Evolutionary conservation across 2,797 vertebrate genomes (phyloP).

Genomic region (Mastacembelus armatus): DNA sequence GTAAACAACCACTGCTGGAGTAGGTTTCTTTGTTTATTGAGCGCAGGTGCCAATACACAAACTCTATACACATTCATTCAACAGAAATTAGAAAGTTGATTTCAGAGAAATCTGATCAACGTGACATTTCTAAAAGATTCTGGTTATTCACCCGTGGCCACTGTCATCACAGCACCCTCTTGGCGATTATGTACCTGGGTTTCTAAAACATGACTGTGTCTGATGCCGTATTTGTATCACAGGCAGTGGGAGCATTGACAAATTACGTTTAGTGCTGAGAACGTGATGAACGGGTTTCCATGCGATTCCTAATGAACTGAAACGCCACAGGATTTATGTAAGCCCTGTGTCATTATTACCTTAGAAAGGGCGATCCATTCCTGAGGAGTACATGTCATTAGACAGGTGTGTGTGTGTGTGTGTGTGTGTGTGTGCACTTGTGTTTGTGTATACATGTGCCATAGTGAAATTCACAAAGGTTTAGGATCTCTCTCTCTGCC

Average conservation of each 20-base stretch:
- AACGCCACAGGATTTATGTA: conserved; percentile 32
- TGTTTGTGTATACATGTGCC: conserved; percentile 28
- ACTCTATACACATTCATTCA: conserved; percentile 11
- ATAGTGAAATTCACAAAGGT: conserved; percentile 34
- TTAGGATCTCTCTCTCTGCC: conserved; percentile 47
- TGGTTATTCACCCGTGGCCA: conserved; percentile 23
- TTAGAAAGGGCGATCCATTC: conserved; percentile 58
- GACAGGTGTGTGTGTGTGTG: background rate
- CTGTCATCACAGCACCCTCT: conserved; percentile 21
- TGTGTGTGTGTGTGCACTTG: conserved; percentile 6
- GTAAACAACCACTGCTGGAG: conserved; percentile 5
- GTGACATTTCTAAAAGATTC: conserved; percentile 32
- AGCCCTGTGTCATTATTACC: conserved; percentile 46
- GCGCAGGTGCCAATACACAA: conserved; percentile 41
- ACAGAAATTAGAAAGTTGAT: conserved; percentile 30
- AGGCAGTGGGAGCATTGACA: conserved; percentile 31
- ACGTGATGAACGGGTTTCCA: conserved; percentile 55
- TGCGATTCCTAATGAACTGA: conserved; percentile 36
- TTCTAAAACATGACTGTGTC: conserved; percentile 47
- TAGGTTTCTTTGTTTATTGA: conserved; percentile 16
- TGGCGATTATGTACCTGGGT: conserved; percentile 8
- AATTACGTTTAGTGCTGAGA: conserved; percentile 44
- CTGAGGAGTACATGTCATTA: conserved; percentile 32
- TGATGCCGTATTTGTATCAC: conserved; percentile 16
- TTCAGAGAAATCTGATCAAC: conserved; percentile 51